Conservation (phyloP, 2,888 invertebrate genomes). For the Trichogramma evanescens region DNA sequence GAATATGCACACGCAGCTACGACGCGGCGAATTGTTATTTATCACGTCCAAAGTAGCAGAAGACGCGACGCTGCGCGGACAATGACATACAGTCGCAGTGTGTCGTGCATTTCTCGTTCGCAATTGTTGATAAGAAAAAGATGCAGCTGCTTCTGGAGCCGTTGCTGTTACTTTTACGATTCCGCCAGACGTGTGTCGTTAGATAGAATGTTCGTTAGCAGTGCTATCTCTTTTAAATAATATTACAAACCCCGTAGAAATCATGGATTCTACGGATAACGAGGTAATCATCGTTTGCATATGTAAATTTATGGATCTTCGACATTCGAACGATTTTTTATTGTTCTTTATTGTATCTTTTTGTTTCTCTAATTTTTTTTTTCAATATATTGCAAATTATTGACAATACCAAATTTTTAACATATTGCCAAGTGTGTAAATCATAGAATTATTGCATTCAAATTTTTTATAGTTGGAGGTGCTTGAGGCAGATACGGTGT, state of each 20-base stretch:
- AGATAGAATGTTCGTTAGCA: too few relatives aligned
- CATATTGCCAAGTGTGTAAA: neutral
- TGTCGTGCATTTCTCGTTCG: too few relatives aligned
- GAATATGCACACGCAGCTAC: too few relatives aligned
- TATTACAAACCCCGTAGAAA: neutral
- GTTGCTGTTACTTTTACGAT: too few relatives aligned
- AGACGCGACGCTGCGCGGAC: too few relatives aligned
- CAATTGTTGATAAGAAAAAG: too few relatives aligned
- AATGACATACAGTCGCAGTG: too few relatives aligned
- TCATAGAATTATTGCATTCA: slow-evolving; percentile 1
- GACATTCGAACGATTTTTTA: neutral
- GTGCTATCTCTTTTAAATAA: slow-evolving; percentile 8
- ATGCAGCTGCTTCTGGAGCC: too few relatives aligned
- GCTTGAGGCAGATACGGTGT: slow-evolving; percentile 59
- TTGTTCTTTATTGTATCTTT: neutral
- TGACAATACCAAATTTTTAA: neutral
- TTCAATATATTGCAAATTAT: neutral
- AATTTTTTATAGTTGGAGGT: slow-evolving; percentile 37
- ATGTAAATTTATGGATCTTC: too few relatives aligned
- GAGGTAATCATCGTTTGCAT: slow-evolving; percentile 23
- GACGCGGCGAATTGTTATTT: too few relatives aligned
- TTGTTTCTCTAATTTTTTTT: neutral
- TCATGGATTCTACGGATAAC: slow-evolving; percentile 27
- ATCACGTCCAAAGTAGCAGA: too few relatives aligned
- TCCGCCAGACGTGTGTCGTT: too few relatives aligned